Percentiles rank a stretch among this genome's conserved stretches.
These are phyloP conservation scores for Sebastes hubbsi DNA, from an alignment of 2,797 vertebrate genomes.

Conservation along the genomic window DNA sequence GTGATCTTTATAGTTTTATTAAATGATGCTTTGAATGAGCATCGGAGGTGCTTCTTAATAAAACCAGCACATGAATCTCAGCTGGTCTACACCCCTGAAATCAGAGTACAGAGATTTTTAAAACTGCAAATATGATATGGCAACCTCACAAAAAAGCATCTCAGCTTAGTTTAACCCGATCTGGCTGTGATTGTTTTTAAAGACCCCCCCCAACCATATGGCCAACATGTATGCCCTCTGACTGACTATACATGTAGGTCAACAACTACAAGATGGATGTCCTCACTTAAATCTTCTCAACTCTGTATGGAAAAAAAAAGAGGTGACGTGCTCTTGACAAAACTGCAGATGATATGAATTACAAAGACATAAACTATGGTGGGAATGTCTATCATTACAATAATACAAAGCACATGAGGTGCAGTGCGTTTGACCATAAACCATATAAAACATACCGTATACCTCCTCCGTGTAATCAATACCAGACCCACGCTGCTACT, in stretches of 20 bases:
- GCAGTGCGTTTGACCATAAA: conserved; percentile 60
- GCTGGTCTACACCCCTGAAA: conserved; percentile 45
- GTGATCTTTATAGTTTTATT: not conserved
- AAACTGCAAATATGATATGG: conserved; percentile 39
- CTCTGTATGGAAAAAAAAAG: not conserved
- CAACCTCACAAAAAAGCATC: conserved; percentile 62
- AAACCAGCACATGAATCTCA: conserved; percentile 16
- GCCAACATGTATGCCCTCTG: conserved; percentile 47
- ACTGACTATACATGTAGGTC: conserved; percentile 72
- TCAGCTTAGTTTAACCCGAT: conserved; percentile 72
- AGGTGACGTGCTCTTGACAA: conserved; percentile 46
- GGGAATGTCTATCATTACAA: conserved; percentile 55
- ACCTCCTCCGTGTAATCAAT: conserved; percentile 75
- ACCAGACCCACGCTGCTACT: conserved; percentile 71
- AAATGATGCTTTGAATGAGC: not conserved
- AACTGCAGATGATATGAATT: conserved; percentile 49
- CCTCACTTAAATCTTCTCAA: conserved; percentile 51
- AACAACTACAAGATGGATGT: conserved; percentile 71
- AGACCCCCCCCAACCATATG: conserved; percentile 72
- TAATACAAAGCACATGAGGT: conserved; percentile 61
- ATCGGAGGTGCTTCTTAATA: not conserved
- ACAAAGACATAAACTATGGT: conserved; percentile 44
- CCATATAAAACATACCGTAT: conserved; percentile 35
- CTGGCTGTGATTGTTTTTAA: conserved; percentile 71
- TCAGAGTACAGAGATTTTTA: conserved; percentile 40